Percentiles rank a stretch among this genome's conserved stretches.
These are phyloP conservation scores for Gasterosteus aculeatus DNA, from an alignment of 2,113 vertebrate species.

Conservation along the genomic window DNA sequence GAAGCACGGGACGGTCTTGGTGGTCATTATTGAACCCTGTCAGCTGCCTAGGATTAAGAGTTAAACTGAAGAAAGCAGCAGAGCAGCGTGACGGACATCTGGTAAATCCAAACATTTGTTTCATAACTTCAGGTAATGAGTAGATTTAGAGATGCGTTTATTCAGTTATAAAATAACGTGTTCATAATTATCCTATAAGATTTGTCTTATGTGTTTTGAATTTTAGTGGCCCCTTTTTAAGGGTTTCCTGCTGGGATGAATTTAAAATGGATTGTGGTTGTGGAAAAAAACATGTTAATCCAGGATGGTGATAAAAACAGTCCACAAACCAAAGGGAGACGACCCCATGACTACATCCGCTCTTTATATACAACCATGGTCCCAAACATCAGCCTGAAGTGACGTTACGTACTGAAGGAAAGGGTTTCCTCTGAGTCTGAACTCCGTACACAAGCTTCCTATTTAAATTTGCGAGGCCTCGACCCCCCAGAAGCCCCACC, in stretches of 20 bases:
- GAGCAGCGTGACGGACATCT: neutral
- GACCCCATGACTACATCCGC: too few relatives aligned
- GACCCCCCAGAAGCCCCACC: neutral
- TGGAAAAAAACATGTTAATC: too few relatives aligned
- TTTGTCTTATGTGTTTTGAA: neutral
- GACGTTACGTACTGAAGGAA: neutral
- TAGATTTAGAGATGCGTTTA: neutral
- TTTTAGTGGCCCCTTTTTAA: neutral
- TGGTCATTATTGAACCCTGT: slow-evolving; percentile 26
- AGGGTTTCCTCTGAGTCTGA: neutral
- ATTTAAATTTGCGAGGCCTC: neutral
- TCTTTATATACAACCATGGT: neutral
- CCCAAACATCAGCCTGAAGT: neutral
- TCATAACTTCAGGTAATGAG: neutral
- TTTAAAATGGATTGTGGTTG: too few relatives aligned
- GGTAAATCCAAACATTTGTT: neutral
- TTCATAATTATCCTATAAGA: neutral
- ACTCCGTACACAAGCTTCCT: neutral
- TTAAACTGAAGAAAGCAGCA: neutral
- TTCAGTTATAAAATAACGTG: neutral
- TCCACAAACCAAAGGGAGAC: too few relatives aligned
- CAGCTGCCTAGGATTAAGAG: slow-evolving; percentile 1
- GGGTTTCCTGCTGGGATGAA: too few relatives aligned
- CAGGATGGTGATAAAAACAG: neutral
- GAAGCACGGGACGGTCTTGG: neutral